Conservation (phyloP, 2,888 invertebrate genomes). For the Tetramorium bicarinatum region DNA sequence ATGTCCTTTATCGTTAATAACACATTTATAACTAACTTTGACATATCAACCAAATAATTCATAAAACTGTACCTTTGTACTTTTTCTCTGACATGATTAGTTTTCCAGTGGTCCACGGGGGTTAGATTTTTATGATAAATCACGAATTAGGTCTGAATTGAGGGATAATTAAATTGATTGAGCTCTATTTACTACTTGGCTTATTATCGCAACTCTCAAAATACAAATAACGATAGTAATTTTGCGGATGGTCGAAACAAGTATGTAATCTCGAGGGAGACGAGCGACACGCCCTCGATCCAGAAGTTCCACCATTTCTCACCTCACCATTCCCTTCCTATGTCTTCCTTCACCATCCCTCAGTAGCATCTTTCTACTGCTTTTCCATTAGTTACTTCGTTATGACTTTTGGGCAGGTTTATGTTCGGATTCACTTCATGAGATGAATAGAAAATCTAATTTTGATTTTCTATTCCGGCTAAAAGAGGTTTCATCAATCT, state of each 20-base stretch:
- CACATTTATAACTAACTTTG: neutral
- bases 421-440: neutral
- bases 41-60: neutral
- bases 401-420: neutral
- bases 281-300: slow-evolving; percentile 48
- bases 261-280: neutral
- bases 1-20: neutral
- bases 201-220: neutral
- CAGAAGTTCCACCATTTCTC: neutral
- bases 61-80: neutral
- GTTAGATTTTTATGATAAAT: neutral
- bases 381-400: neutral
- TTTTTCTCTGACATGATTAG: neutral
- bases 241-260: neutral
- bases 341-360: neutral
- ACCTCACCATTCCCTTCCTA: neutral
- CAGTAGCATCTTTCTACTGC: neutral
- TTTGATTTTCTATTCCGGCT: neutral
- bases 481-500: neutral
- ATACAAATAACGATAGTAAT: slow-evolving; percentile 8
- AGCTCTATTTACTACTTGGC: neutral
- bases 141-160: neutral
- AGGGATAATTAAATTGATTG: neutral
- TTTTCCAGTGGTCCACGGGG: neutral
- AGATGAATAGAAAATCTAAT: neutral